Conservation (phyloP, 2,113 vertebrate species). For the Aphyosemion australe region DNA sequence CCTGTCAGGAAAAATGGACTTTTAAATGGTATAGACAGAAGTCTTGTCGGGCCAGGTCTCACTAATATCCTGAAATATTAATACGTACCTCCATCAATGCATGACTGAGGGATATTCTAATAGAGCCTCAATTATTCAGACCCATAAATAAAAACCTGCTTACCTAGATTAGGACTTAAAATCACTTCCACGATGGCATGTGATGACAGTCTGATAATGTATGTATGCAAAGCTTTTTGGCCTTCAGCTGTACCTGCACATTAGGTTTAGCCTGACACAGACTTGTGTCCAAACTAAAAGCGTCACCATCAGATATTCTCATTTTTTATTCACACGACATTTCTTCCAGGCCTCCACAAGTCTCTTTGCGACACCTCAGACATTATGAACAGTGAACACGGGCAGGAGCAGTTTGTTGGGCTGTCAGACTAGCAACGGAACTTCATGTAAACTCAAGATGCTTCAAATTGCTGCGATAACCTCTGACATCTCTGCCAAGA, state of each 20-base stretch:
- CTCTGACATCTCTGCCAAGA: background rate
- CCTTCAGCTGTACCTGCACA: constrained; percentile 51
- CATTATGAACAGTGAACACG: constrained; percentile 13
- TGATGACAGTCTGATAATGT: constrained; percentile 56
- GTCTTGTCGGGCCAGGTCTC: constrained; percentile 77
- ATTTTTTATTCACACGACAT: constrained; percentile 41
- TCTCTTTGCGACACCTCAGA: constrained; percentile 2
- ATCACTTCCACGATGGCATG: constrained; percentile 41
- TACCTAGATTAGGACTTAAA: constrained; percentile 72
- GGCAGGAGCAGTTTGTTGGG: constrained; percentile 35
- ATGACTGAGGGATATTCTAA: constrained; percentile 77
- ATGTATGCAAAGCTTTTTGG: constrained; percentile 60
- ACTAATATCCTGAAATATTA: constrained; percentile 81
- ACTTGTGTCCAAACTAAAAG: constrained; percentile 32
- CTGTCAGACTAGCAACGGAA: constrained; percentile 34
- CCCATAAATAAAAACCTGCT: constrained; percentile 79
- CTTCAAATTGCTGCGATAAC: background rate
- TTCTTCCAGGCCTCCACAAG: constrained; percentile 25
- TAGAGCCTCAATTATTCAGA: constrained; percentile 81
- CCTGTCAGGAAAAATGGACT: constrained; percentile 77
- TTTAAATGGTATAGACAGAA: constrained; percentile 73
- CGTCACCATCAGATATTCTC: constrained; percentile 9
- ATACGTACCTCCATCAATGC: constrained; percentile 78
- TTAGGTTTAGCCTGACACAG: constrained; percentile 35
- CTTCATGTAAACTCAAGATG: constrained; percentile 2